Evolutionary conservation across 2,113 vertebrate genomes (phyloP).

Genomic region (Hymenochirus boettgeri): DNA sequence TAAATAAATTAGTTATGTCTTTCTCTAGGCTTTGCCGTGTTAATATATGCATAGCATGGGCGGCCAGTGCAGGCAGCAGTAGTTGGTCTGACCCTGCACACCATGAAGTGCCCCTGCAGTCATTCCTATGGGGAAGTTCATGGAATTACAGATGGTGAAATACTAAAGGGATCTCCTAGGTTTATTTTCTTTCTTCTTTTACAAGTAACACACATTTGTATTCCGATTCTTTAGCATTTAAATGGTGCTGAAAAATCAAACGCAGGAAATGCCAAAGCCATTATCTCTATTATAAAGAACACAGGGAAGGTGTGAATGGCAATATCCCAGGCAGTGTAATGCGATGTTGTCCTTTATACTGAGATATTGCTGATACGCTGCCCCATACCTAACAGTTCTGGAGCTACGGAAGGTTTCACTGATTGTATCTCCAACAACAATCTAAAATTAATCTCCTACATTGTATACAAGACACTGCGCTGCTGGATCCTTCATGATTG

Average conservation of each 20-base stretch:
- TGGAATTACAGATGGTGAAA: conserved; percentile 5
- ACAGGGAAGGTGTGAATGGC: conserved; percentile 16
- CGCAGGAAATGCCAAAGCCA: conserved; percentile 40
- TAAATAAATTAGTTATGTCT: conserved; percentile 63
- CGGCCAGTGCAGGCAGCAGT: conserved; percentile 55
- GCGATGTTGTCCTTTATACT: conserved; percentile 31
- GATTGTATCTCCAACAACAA: neutral
- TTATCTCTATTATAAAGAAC: conserved; percentile 34
- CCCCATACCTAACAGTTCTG: neutral
- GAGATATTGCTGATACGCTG: conserved; percentile 3
- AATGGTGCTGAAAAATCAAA: conserved; percentile 38
- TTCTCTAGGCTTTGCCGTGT: conserved; percentile 56
- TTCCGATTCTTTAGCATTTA: conserved; percentile 35
- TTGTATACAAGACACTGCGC: neutral
- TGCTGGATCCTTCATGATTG: neutral
- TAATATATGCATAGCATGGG: conserved; percentile 51
- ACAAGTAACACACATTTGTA: neutral
- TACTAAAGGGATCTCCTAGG: conserved; percentile 7
- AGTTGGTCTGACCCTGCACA: conserved; percentile 45
- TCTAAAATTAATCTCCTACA: neutral
- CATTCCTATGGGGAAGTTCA: conserved; percentile 14
- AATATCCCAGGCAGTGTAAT: conserved; percentile 29
- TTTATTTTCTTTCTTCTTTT: conserved; percentile 28
- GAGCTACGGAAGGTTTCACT: neutral
- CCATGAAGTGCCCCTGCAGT: conserved; percentile 18